phyloP scores from a whole-genome alignment of 2,797 vertebrate species.

The Rhodeus uyekii region DNA sequence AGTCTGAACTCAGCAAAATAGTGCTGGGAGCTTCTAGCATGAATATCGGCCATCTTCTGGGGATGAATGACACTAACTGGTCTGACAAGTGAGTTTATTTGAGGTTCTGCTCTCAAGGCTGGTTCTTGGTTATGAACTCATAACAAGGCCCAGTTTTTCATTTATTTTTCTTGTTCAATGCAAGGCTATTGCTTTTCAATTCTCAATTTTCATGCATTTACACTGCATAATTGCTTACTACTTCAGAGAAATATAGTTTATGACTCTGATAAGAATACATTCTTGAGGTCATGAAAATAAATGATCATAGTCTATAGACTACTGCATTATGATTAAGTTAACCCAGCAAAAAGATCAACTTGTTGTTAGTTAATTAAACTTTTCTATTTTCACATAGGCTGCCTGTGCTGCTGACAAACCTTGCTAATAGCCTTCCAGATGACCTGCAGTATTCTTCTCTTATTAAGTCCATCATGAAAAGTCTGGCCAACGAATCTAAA shows the following conservation, averaged over 20 bases:
- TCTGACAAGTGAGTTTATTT: conserved; percentile 58
- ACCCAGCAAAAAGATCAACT: conserved; percentile 6
- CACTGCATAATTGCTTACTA: conserved; percentile 44
- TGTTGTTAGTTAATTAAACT: conserved; percentile 37
- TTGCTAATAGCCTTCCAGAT: conserved; percentile 64
- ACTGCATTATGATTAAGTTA: conserved; percentile 37
- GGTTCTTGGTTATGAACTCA: conserved; percentile 24
- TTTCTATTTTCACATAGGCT: conserved; percentile 63
- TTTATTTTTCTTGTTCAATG: neutral
- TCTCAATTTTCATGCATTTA: conserved; percentile 47
- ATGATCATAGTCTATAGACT: conserved; percentile 29
- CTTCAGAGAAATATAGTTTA: conserved; percentile 44
- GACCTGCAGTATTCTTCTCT: conserved; percentile 62
- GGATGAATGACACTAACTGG: conserved; percentile 61
- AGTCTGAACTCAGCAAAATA: conserved; percentile 32
- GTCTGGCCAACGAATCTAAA: conserved; percentile 67
- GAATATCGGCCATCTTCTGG: conserved; percentile 47
- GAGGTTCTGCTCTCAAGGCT: conserved; percentile 20
- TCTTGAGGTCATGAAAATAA: conserved; percentile 45
- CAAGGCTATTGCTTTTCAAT: conserved; percentile 27
- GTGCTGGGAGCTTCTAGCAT: conserved; percentile 47
- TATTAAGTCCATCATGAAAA: conserved; percentile 65
- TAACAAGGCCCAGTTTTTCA: conserved; percentile 13
- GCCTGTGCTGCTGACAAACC: conserved; percentile 61
- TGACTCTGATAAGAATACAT: conserved; percentile 37